Evolutionary conservation across 2,113 vertebrate genomes (phyloP), one percentile per base, ranked within the genome.

Genomic region (Gulo gulo): DNA sequence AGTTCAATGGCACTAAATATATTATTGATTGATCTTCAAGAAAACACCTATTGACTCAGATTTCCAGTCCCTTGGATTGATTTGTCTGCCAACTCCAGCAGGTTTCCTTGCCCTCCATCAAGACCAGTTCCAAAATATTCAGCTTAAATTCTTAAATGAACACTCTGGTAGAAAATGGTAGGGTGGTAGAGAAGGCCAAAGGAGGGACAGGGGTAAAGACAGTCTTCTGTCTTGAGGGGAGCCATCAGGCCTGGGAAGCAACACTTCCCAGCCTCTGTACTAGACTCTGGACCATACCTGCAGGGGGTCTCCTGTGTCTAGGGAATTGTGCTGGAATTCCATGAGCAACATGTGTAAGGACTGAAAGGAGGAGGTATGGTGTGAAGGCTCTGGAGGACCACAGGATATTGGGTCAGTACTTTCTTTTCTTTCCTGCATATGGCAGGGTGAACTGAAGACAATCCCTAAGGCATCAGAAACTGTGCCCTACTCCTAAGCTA

Each of bases 41-140:
- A 89, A 94, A 89, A 96, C 71, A 95, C 31, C 85, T 91, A 96
- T 86, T 96, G 95, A 87, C 14, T 97, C 94, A 95, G 92, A 96
- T 76, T 96, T 92, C 59, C 26, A 65, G 87, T 29, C 91, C 78
- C 82, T 94, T 21, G 10, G 84, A 61, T 8, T 13, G 65, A 45
- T 78, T 7, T 80, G 59, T 42, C 21, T 8, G 63, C 85, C 45
- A 31, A 55, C 7, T 59, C 34, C 18, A 59, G 50, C 55, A 89
- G 55, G 10, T 91, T 90, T 94, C 61, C 57, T 67, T 67, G 52
- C 81, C 23, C 36, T 84, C n/a, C 55, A 67, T 89, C 59, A 96
- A 91, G 80, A 76, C 12, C 34, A 92, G 24, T 45, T 88, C 47
- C 26, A 65, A 73, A 89, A 69, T 57, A 21, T 47, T 47, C 15